phyloP scores from a whole-genome alignment of 2,113 vertebrate species.

The Myotis yumanensis region DNA sequence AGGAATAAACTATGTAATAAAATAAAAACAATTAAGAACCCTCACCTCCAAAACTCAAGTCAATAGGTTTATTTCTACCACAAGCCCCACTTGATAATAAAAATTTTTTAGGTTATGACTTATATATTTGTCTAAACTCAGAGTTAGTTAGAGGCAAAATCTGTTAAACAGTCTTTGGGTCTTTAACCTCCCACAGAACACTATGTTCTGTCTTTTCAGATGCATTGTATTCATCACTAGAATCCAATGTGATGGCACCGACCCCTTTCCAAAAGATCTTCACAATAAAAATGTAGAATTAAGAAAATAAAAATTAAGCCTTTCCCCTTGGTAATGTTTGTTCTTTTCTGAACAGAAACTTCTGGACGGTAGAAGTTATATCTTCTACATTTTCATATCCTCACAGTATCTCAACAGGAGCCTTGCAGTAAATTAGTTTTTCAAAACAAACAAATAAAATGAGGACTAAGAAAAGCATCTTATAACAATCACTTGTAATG shows the following conservation, averaged over 20 bases:
- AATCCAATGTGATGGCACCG: background rate
- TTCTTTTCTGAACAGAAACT: slow-evolving; percentile 8
- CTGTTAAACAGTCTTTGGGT: background rate
- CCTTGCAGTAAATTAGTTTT: background rate
- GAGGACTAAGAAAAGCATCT: slow-evolving; percentile 35
- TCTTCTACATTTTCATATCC: background rate
- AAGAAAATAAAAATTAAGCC: slow-evolving; percentile 14
- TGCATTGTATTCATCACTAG: background rate
- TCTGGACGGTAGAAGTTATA: background rate
- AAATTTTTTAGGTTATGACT: background rate
- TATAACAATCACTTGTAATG: slow-evolving; percentile 14
- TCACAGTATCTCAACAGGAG: background rate
- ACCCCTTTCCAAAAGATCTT: background rate
- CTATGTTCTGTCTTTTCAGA: background rate
- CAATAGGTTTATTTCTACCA: background rate
- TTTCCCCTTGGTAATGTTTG: background rate
- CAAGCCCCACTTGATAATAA: background rate
- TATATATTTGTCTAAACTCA: background rate
- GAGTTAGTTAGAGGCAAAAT: background rate
- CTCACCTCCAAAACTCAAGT: background rate
- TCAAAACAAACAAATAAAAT: slow-evolving; percentile 34
- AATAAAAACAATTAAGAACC: slow-evolving; percentile 54
- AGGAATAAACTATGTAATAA: slow-evolving; percentile 67
- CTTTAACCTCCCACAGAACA: background rate
- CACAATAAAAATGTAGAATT: background rate